Base-by-base conservation (phyloP, 2,113 vertebrate species). In the Patagioenas fasciata region DNA sequence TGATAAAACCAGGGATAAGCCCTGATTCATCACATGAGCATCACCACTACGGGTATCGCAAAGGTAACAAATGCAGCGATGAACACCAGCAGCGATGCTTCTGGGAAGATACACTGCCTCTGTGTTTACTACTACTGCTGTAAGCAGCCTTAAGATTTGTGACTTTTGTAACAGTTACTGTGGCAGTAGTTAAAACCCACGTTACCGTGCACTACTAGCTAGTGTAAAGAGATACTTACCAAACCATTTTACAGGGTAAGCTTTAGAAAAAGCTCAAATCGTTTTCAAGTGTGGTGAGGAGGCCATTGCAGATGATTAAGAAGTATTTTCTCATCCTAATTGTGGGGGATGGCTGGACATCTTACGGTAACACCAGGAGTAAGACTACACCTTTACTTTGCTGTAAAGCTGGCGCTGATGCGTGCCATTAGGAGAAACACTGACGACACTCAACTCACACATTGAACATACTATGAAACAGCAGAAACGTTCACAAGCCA, bases 171-270 rank as follows among this genome's bases (percentile, higher is more conserved):
- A 51, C 1, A 58, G 26, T 28, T 69, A 19, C 47, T 2, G 4
- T 15, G 13, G 64, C 44, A 86, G 54, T 3, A 58, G n/a, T 31
- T 53, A 50, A 67, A 82, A 13, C 13, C 48, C 24, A 21, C 1
- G 0, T 10, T 14, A 6, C 36, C 69, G 65, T 21, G 69, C 42
- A 21, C 54, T 64, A 29, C 79, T 28, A 40, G 44, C 88, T 72
- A 19, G 21, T 7, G 32, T 34, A 19, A 56, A 88, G 75, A 61
- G 9, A 89, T 97, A 96, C 96, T 97, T 97, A 97, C 96, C 95
- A 8, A 51, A 53, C 57, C 54, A 38, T 67, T 71, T 69, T 56
- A 95, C 65, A 65, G 77, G 28, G 31, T 21, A 15, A 94, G 73
- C 91, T 89, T 90, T 64, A 82, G 83, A 86, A 74, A 47, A 69